Percentiles rank a stretch among this genome's conserved stretches.
Conservation (phyloP, 2,888 invertebrate genomes). For the Hyposoter didymator region DNA sequence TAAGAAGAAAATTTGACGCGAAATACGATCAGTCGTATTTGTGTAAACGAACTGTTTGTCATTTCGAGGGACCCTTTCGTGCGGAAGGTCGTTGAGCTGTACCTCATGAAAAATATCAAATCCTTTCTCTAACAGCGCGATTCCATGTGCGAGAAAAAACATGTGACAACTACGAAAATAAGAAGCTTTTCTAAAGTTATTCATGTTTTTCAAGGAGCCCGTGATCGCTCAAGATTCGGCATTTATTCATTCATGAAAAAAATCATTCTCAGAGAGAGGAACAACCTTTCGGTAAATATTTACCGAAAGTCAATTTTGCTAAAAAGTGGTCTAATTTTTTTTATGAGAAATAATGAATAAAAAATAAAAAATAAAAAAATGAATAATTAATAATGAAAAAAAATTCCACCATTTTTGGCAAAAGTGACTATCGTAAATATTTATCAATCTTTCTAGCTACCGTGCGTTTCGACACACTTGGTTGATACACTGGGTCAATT, state of each 20-base stretch:
- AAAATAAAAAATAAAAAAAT: too few species aligned
- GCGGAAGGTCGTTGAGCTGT: not conserved
- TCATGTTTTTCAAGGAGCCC: not conserved
- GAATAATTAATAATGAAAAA: too few species aligned
- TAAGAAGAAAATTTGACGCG: not conserved
- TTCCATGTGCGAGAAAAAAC: not conserved
- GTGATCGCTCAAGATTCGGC: not conserved
- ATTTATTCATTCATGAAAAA: not conserved
- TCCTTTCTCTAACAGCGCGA: not conserved
- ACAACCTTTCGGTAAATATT: not conserved
- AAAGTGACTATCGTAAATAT: too few species aligned
- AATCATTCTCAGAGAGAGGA: not conserved
- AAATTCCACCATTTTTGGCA: too few species aligned
- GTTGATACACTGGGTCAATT: too few species aligned
- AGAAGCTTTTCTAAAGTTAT: not conserved
- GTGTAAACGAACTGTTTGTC: conserved; percentile 28
- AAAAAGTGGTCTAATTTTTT: too few species aligned
- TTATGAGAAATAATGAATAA: too few species aligned
- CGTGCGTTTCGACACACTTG: not conserved
- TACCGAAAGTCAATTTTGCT: too few species aligned
- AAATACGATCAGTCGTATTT: not conserved
- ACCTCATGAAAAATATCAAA: not conserved
- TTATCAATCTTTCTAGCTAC: not conserved
- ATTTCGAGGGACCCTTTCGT: not conserved
- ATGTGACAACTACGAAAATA: not conserved